A percentile compares a stretch with the other conserved stretches of the same genome.
These are phyloP conservation scores for Centropristis striata DNA, from an alignment of 2,113 vertebrate species.

Conservation along the genomic window DNA sequence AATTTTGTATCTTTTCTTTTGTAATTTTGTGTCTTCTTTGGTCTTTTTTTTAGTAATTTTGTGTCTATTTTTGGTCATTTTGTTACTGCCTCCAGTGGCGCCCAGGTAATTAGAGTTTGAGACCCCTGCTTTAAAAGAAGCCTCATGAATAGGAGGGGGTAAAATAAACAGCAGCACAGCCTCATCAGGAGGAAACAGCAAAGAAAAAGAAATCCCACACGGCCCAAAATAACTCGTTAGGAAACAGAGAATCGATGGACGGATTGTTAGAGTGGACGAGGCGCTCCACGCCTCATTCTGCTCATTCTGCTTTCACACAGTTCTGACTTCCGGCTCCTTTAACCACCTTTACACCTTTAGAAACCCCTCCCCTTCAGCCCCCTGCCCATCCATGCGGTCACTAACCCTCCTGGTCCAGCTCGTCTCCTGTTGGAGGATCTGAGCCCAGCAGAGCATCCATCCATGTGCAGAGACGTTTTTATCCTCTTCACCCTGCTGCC, in stretches of 20 bases:
- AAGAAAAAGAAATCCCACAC: constrained; percentile 71
- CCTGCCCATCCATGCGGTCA: constrained; percentile 51
- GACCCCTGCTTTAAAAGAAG: constrained; percentile 46
- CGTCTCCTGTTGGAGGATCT: constrained; percentile 63
- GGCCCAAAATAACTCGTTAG: constrained; percentile 78
- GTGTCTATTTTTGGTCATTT: too few species aligned
- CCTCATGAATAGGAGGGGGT: constrained; percentile 15
- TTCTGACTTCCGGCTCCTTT: constrained; percentile 71
- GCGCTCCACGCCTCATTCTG: constrained; percentile 56
- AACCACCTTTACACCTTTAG: constrained; percentile 43
- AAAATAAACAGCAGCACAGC: constrained; percentile 23
- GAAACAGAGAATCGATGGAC: constrained; percentile 68
- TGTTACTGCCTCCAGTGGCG: too few species aligned
- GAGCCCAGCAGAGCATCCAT: constrained; percentile 60
- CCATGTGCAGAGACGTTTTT: constrained; percentile 66
- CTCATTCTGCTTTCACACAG: constrained; percentile 58
- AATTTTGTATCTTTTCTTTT: too few species aligned
- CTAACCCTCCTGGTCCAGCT: constrained; percentile 48
- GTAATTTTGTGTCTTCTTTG: too few species aligned
- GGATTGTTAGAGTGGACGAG: constrained; percentile 63
- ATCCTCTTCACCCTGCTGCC: constrained; percentile 44
- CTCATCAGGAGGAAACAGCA: constrained; percentile 55
- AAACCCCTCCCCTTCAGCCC: constrained; percentile 13
- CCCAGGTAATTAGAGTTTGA: too few species aligned
- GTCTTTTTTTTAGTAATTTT: too few species aligned